Evolutionary conservation across 2,113 vertebrate genomes (phyloP).

Genomic region (Coturnix japonica): DNA sequence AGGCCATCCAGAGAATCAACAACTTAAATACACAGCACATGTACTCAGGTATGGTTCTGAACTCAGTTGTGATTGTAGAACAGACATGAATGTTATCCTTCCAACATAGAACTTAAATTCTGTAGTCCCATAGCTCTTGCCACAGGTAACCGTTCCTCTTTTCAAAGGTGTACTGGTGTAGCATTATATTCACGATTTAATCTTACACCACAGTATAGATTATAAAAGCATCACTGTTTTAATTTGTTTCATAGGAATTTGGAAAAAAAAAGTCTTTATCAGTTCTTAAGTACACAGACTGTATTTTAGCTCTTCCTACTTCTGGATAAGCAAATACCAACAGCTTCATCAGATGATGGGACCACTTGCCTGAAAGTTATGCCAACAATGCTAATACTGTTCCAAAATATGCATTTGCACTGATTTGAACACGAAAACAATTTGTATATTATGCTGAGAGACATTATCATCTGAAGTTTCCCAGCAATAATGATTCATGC

Average conservation of each 20-base stretch:
- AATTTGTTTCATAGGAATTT: background rate
- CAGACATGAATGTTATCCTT: background rate
- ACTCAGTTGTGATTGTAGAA: background rate
- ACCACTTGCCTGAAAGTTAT: background rate
- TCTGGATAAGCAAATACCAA: background rate
- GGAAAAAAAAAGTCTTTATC: background rate
- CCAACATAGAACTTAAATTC: background rate
- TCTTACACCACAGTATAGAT: background rate
- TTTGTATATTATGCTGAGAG: background rate
- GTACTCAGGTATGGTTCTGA: background rate
- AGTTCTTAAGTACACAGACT: background rate
- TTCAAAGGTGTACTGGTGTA: background rate
- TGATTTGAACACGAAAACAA: background rate
- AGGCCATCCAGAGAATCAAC: background rate
- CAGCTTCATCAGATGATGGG: background rate
- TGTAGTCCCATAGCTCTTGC: background rate
- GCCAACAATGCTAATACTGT: background rate
- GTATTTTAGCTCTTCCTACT: background rate
- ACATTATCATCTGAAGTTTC: background rate
- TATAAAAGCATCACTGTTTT: background rate
- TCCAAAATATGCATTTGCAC: background rate
- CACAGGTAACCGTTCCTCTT: background rate
- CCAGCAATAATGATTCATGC: background rate
- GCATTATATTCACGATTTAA: background rate
- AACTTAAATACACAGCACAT: background rate